Conservation (phyloP, 2,113 vertebrate species). For the Pipra filicauda region DNA sequence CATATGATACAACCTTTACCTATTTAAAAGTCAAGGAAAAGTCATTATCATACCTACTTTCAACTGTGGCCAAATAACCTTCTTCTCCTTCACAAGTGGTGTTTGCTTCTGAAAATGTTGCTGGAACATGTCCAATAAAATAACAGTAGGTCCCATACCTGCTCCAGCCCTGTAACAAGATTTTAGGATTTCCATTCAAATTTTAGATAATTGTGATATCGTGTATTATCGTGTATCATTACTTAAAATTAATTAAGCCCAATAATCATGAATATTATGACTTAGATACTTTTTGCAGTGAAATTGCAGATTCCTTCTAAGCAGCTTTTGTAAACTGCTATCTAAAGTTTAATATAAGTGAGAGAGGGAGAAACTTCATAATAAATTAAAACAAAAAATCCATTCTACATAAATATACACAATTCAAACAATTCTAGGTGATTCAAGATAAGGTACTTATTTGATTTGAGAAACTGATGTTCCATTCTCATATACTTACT, state of each 20-base stretch:
- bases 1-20: background rate
- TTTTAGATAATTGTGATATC: background rate
- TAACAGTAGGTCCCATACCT: conserved; percentile 84
- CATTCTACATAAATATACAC: background rate
- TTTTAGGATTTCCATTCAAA: background rate
- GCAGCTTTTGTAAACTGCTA: fast-evolving
- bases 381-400: background rate
- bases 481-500: background rate
- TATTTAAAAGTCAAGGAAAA: background rate
- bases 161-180: conserved; percentile 78
- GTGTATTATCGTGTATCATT: background rate
- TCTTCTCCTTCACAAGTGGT: conserved; percentile 67
- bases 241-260: background rate
- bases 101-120: conserved; percentile 84
- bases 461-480: fast-evolving
- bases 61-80: conserved; percentile 77
- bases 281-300: background rate
- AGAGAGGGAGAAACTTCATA: background rate
- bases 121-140: conserved; percentile 74
- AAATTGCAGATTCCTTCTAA: background rate
- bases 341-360: background rate
- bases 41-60: conserved; percentile 76
- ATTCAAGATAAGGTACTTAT: background rate
- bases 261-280: background rate
- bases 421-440: background rate